A percentile compares a stretch with the other conserved stretches of the same genome.
phyloP scores from a whole-genome alignment of 2,888 invertebrate genomes.

The Leptura quadrifasciata region DNA sequence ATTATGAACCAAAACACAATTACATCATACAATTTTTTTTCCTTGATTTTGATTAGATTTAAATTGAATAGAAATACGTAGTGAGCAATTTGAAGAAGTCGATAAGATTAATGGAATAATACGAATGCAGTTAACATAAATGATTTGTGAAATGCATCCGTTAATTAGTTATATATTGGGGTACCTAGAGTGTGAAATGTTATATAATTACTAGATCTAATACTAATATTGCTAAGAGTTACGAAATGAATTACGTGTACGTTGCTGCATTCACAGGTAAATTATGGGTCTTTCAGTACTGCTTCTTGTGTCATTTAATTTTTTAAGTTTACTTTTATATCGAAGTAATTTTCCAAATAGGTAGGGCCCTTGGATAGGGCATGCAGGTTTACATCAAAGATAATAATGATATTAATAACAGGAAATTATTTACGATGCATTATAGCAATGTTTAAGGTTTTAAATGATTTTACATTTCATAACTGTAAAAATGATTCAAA shows the following conservation, averaged over 20 bases:
- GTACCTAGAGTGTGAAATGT: not conserved
- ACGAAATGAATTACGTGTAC: conserved; percentile 35
- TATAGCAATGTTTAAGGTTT: too few species aligned
- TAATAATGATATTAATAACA: too few species aligned
- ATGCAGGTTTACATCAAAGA: too few species aligned
- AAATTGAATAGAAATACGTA: not conserved
- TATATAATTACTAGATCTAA: not conserved
- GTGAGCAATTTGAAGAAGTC: not conserved
- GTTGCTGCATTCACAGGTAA: conserved; percentile 44
- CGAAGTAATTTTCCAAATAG: not conserved
- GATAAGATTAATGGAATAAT: not conserved
- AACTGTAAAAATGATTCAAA: too few species aligned
- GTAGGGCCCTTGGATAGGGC: too few species aligned
- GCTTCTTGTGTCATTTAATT: too few species aligned
- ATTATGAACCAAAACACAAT: not conserved
- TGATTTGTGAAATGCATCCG: not conserved
- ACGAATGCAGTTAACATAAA: not conserved
- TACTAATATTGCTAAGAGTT: not conserved
- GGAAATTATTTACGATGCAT: too few species aligned
- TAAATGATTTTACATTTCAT: too few species aligned
- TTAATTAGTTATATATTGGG: not conserved
- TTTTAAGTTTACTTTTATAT: too few species aligned
- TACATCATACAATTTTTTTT: not conserved
- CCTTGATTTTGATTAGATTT: not conserved
- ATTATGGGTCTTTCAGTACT: too few species aligned